Evolutionary conservation across 2,888 invertebrate genomes (phyloP).

Genomic region (Lasioglossum calceatum): DNA sequence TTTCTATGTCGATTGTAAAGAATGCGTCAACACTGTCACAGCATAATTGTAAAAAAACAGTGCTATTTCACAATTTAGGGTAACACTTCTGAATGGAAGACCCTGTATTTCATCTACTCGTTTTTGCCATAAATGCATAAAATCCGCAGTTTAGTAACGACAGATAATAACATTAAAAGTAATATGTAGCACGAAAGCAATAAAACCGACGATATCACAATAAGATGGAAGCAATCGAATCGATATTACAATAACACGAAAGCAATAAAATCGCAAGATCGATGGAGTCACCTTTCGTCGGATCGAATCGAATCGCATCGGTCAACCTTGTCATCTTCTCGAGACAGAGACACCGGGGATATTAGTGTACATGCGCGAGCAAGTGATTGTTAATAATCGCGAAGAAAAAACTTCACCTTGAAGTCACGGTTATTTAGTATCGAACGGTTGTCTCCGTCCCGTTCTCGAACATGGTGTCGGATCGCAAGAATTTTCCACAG

Average conservation of each 20-base stretch:
- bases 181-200: background rate
- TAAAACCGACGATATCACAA: background rate
- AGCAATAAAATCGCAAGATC: background rate
- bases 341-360: background rate
- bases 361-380: background rate
- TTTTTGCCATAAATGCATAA: background rate
- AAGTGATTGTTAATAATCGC: background rate
- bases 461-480: background rate
- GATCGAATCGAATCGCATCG: background rate
- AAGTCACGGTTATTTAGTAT: background rate
- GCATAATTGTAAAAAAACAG: too few species aligned
- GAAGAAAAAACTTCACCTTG: background rate
- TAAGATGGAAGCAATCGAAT: background rate
- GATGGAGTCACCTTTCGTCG: background rate
- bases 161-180: background rate
- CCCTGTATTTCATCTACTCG: too few species aligned
- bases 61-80: too few species aligned
- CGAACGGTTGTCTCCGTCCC: background rate
- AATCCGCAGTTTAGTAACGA: background rate
- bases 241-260: background rate
- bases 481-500: constrained; percentile 37
- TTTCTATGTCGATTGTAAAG: too few species aligned
- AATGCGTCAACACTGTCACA: too few species aligned
- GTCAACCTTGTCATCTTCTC: background rate
- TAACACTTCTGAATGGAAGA: too few species aligned